Evolutionary conservation across 2,888 invertebrate genomes (phyloP), one percentile per base, ranked within the genome.

Genomic region (Ennomos erosarius): DNA sequence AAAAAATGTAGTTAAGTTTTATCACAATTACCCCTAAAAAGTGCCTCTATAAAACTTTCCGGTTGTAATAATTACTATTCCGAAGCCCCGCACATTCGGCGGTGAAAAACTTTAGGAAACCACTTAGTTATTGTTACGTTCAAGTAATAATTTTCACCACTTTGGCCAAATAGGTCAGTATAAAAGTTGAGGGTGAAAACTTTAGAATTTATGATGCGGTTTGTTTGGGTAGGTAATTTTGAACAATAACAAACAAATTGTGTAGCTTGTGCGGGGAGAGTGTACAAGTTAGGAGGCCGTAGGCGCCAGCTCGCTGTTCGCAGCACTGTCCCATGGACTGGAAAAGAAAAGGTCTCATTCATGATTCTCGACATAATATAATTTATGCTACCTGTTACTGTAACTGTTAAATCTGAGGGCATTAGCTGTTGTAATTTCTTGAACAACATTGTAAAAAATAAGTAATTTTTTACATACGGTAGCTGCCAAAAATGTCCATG

Each of bases 221-320:
- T 76, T 82, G 79, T 84, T 85, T 83, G 76, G 78, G 78, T 77
- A 75, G 77, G 84, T 86, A 85, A 85, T 84, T 82, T 83, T 82
- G 82, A 85, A 84, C 84, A 86, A 86, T 85, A 87, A 85, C 85
- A 85, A 83, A 84, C 84, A 82, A 80, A 85, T 78, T 82, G 77
- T 81, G 68, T 77, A 72, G 73, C 68, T 67, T 62, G 63, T 62
- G 36, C 34, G 44, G 44, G 26, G n/a, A 34, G 12, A 66, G 64
- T 39, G 33, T 36, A 48, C 44, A 51, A 59, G 63, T 59, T 59
- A 57, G 40, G 56, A 51, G 39, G 59, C 64, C 52, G 38, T 52
- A 52, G 52, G 64, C 60, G 34, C 51, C 33, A 49, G 44, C 35
- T 42, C 43, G 12, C n/a, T 38, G 37, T 16, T 43, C 42, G 26